Evolutionary conservation across 1,140 invertebrate genomes (phyloP).

Genomic region (Drosophila tsacasi): DNA sequence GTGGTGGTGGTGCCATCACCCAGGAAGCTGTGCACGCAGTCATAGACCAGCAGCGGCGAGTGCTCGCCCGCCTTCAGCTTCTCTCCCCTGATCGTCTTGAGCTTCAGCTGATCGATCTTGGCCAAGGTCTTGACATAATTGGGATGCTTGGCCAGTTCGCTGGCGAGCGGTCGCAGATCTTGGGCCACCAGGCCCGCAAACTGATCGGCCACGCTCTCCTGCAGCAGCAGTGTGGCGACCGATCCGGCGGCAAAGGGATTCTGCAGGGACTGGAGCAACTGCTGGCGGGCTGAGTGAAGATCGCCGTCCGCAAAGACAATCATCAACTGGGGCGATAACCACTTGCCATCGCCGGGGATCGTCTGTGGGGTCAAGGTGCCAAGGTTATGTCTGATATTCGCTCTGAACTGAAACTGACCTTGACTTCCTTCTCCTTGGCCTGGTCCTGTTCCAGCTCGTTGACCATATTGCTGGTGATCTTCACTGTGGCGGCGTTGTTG

Average conservation of each 20-base stretch:
- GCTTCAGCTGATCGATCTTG: constrained; percentile 59
- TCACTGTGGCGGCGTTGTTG: background rate
- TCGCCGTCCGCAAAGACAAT: constrained; percentile 70
- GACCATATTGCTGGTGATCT: constrained; percentile 64
- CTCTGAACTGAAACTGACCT: constrained; percentile 13
- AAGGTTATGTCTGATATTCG: constrained; percentile 36
- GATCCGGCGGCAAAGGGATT: constrained; percentile 49
- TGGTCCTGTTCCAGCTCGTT: constrained; percentile 36
- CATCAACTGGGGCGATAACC: constrained; percentile 34
- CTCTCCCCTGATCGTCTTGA: constrained; percentile 47
- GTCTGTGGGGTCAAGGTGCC: constrained; percentile 13
- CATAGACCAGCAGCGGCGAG: constrained; percentile 62
- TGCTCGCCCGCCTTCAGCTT: constrained; percentile 36
- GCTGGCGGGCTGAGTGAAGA: constrained; percentile 61
- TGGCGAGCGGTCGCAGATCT: constrained; percentile 33
- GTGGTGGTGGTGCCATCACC: constrained; percentile 32
- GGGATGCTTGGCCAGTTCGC: constrained; percentile 37
- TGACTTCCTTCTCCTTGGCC: constrained; percentile 1
- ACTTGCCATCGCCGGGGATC: background rate
- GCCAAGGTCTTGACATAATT: constrained; percentile 29
- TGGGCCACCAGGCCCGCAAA: constrained; percentile 51
- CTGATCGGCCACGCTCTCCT: constrained; percentile 61
- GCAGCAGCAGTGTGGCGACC: constrained; percentile 64
- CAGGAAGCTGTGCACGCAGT: constrained; percentile 69
- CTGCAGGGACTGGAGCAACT: constrained; percentile 61